Evolutionary conservation across 2,888 invertebrate genomes (phyloP), one percentile per base, ranked within the genome.

Genomic region (Halocaridina rubra): DNA sequence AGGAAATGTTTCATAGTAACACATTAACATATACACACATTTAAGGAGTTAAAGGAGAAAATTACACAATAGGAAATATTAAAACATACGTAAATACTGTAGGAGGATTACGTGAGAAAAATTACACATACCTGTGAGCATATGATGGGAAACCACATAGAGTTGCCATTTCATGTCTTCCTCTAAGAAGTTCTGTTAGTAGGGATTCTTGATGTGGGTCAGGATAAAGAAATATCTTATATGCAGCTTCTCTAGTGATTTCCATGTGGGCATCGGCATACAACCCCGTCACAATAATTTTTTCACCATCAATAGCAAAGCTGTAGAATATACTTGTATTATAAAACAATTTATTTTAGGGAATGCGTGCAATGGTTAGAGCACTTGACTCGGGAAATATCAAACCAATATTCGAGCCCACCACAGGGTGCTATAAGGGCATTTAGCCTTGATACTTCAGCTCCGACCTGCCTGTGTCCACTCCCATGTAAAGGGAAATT

Each of bases 91-190:
- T n/a, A n/a, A n/a, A n/a, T n/a, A n/a, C n/a, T n/a, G n/a, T n/a
- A n/a, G n/a, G n/a, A n/a, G n/a, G n/a, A n/a, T n/a, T n/a, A n/a
- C n/a, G n/a, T n/a, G 16, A 24, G 22, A 13, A 19, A 8, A n/a
- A 22, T 59, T 57, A 27, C 22, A 64, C 61, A 13, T 84, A 90
- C 90, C 97, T 93, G 90, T 98, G 96, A 0, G 96, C 95, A 89
- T 96, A 99, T 0, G 96, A 94, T 19, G 93, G 92, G 91, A 98
- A 99, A 1, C 97, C 99, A 90, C 98, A 98, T 13, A 96, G 93
- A 80, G 93, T 92, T 0, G 98, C 98, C 89, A 99, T 93, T 85
- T 95, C 92, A 89, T 95, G 93, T 19, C 99, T 92, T 0, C 95
- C 94, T 22, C 92, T 91, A 10, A 99, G 91, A 69, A 98, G 92